phyloP scores from a whole-genome alignment of 2,888 invertebrate genomes.

The Chymomyza caudatula region DNA sequence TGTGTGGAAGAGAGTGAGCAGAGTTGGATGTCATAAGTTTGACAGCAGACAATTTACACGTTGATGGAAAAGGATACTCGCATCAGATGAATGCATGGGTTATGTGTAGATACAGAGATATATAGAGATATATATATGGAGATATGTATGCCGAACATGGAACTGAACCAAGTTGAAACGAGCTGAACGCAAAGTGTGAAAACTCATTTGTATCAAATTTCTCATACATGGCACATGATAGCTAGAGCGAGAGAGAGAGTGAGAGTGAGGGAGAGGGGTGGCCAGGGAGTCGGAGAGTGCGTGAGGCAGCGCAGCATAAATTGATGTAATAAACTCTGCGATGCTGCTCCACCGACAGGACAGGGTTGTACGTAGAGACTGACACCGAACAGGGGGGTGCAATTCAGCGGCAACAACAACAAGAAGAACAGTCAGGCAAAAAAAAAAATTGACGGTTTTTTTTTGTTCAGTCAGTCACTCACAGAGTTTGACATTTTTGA shows the following conservation, averaged over 20 bases:
- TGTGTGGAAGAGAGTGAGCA: constrained; percentile 6
- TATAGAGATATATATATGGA: background rate
- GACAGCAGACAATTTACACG: constrained; percentile 71
- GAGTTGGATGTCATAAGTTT: constrained; percentile 65
- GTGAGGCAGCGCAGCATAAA: constrained; percentile 40
- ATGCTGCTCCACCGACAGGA: constrained; percentile 63
- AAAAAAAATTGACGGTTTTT: background rate
- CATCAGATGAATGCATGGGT: background rate
- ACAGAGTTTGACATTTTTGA: constrained; percentile 74
- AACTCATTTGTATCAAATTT: constrained; percentile 75
- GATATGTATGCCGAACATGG: background rate
- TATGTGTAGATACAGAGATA: constrained; percentile 11
- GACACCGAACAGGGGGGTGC: constrained; percentile 33
- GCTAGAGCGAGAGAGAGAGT: background rate
- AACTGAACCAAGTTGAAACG: background rate
- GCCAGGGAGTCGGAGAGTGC: background rate
- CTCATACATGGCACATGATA: constrained; percentile 42
- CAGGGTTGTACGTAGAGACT: constrained; percentile 57
- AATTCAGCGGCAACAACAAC: constrained; percentile 22
- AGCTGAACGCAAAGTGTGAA: constrained; percentile 63
- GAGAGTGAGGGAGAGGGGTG: background rate
- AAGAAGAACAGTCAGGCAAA: constrained; percentile 11
- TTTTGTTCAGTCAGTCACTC: constrained; percentile 55
- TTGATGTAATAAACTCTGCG: constrained; percentile 71
- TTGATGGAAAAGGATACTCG: constrained; percentile 70